Evolutionary conservation across 2,797 vertebrate species (phyloP).

Genomic region (Intellagama lesueurii): DNA sequence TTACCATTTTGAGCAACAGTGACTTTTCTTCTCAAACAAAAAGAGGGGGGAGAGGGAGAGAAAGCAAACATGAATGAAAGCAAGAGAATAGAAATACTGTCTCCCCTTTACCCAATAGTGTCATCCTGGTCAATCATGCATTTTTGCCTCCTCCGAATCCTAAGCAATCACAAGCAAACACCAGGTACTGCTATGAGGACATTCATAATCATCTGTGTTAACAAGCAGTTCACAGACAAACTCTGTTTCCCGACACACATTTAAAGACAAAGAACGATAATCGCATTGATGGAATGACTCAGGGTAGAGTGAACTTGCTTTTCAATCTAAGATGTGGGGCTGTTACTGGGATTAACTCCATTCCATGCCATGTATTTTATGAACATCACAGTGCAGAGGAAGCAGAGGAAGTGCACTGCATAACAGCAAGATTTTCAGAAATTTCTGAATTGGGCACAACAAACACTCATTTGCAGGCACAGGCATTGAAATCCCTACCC

Average conservation of each 20-base stretch:
- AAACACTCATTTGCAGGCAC: too few species aligned
- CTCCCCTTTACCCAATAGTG: background rate
- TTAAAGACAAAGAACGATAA: background rate
- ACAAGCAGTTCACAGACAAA: background rate
- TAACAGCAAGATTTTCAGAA: too few species aligned
- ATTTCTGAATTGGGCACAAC: too few species aligned
- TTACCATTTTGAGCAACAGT: too few species aligned
- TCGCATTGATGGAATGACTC: too few species aligned
- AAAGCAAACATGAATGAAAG: too few species aligned
- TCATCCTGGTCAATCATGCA: background rate
- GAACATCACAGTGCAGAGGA: too few species aligned
- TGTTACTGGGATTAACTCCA: background rate
- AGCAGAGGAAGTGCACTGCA: background rate
- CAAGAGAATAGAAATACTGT: background rate
- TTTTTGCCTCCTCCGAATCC: background rate
- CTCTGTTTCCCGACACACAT: too few species aligned
- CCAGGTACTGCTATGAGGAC: background rate
- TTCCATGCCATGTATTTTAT: too few species aligned
- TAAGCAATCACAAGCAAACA: background rate
- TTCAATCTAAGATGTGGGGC: background rate
- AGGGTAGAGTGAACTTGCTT: background rate
- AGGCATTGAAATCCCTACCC: background rate
- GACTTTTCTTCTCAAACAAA: background rate
- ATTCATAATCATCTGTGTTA: background rate
- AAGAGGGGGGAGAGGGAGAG: background rate